Evolutionary conservation across 2,113 vertebrate species (phyloP), one percentile per base, ranked within the genome.

Genomic region (Myanophis thanlyinensis): DNA sequence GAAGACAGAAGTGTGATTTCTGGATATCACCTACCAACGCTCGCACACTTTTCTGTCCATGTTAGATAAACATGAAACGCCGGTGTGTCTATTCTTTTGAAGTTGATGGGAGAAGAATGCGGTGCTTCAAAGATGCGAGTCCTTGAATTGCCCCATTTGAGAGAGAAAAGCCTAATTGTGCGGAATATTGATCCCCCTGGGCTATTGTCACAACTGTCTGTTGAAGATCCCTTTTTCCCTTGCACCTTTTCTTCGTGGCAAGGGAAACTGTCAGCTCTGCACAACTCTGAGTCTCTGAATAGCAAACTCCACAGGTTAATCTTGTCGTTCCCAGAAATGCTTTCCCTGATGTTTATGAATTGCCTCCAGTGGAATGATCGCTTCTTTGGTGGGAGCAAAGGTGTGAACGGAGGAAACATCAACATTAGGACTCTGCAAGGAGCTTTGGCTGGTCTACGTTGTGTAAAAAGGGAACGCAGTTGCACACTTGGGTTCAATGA

Each of bases 121-220:
- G 94, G 95, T 93, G 94, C 95, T 97, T 97, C 96, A 97, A 97
- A 89, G 90, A 95, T 96, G 96, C 91, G 89, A 93, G 10, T 96
- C 93, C 95, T 97, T 97, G 96, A 97, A 97, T 97, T 95, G 94
- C 95, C 96, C 94, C 97, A 97, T 98, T 97, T 95, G 96, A 96
- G 97, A 93, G 95, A 97, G 94, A 97, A 96, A 96, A 97, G 95
- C 93, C 95, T 97, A 97, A 97, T 97, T 96, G 96, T 97, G 96
- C 95, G 94, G 91, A 94, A 95, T 96, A 96, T 97, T 97, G 96
- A 96, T 95, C 94, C 96, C 95, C 93, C 90, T 88, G 73, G 85
- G 92, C 94, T 93, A 93, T 95, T 95, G 95, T 95, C 62, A 87
- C 90, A 85, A 84, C 89, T 93, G 94, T 97, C 97, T 96, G 95